phyloP scores from a whole-genome alignment of 2,888 invertebrate genomes.

The Orthonevra nobilis region DNA sequence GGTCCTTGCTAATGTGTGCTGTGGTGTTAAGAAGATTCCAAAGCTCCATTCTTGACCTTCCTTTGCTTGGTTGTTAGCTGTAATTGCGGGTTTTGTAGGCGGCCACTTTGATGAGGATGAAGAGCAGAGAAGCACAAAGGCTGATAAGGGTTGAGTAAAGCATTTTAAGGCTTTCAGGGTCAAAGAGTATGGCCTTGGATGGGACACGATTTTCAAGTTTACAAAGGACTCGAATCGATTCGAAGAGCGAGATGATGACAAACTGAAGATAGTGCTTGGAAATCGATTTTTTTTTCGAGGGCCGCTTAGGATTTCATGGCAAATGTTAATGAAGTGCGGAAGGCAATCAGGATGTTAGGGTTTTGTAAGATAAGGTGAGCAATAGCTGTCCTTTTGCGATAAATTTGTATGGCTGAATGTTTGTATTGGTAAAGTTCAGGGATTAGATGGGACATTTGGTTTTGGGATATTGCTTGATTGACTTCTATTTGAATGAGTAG shows the following conservation, averaged over 20 bases:
- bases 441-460: not conserved
- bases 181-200: slow-evolving; percentile 48
- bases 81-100: slow-evolving; percentile 31
- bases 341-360: slow-evolving; percentile 10
- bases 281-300: not conserved
- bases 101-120: slow-evolving; percentile 16
- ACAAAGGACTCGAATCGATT: slow-evolving; percentile 22
- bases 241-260: not conserved
- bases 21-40: slow-evolving; percentile 37
- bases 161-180: slow-evolving; percentile 34
- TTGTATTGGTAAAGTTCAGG: slow-evolving; percentile 7
- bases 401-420: not conserved
- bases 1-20: slow-evolving; percentile 51
- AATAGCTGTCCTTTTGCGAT: not conserved
- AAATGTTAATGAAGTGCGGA: slow-evolving; percentile 30
- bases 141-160: slow-evolving; percentile 15
- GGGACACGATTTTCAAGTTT: slow-evolving; percentile 47
- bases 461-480: not conserved
- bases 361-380: not conserved
- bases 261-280: not conserved
- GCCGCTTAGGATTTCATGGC: not conserved
- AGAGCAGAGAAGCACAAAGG: not conserved
- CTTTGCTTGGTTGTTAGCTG: slow-evolving; percentile 48
- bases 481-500: not conserved
- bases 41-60: slow-evolving; percentile 56